These are phyloP conservation scores for Latrodectus elegans DNA, from an alignment of 2,888 invertebrate species.

Conservation along the genomic window DNA sequence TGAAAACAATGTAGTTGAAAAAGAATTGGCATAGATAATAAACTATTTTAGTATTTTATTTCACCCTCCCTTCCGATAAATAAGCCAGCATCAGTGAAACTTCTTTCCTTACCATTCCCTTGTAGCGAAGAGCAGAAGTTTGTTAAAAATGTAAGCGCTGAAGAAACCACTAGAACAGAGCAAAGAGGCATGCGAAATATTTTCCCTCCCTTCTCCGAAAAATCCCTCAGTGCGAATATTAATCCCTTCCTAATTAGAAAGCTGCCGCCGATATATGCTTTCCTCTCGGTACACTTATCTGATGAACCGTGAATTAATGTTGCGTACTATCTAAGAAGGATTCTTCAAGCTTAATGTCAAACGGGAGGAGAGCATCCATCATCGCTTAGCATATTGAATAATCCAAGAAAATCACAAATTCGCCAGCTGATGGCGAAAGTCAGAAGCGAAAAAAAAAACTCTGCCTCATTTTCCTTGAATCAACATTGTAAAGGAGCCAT, in stretches of 20 bases:
- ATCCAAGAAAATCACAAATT: constrained; percentile 42
- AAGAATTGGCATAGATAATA: too few species aligned
- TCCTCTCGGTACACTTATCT: constrained; percentile 31
- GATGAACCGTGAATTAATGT: constrained; percentile 49
- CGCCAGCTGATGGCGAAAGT: background rate
- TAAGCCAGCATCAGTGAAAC: too few species aligned
- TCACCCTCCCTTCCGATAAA: too few species aligned
- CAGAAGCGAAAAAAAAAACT: background rate
- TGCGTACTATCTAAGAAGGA: constrained; percentile 30
- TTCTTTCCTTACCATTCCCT: too few species aligned
- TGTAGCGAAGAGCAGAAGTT: background rate
- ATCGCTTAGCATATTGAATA: constrained; percentile 51
- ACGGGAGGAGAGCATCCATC: constrained; percentile 22
- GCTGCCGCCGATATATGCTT: constrained; percentile 37
- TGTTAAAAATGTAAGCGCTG: background rate
- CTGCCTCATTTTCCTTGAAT: background rate
- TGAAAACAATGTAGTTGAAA: too few species aligned
- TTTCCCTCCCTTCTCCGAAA: constrained; percentile 18
- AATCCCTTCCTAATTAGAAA: constrained; percentile 61
- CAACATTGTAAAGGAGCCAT: background rate
- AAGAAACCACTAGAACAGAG: constrained; percentile 6
- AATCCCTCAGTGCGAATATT: constrained; percentile 28
- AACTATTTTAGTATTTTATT: too few species aligned
- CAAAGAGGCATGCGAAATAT: background rate
- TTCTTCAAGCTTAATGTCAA: constrained; percentile 62